Base-by-base conservation (phyloP, 2,888 invertebrate genomes). In the Melanostoma mellinum region DNA sequence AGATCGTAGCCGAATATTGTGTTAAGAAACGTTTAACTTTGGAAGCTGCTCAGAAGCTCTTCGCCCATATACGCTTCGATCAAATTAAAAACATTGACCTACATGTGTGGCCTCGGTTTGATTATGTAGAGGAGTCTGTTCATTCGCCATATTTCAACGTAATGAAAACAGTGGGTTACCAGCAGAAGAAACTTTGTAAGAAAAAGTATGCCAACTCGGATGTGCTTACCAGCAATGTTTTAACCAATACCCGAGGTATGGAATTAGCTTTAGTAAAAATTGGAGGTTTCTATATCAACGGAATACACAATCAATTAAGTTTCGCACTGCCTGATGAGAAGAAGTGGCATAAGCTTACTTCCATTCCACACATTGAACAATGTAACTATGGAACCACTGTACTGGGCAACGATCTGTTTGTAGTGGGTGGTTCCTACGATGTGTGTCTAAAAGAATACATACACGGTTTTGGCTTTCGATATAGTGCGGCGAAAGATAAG, bases 371-470 rank as follows among this genome's bases (percentile, higher is more conserved):
- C 87, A 93, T 95, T 4, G 94, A 95, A 87, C 95, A 95, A 88
- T 95, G 94, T 88, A 95, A 95, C 88, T 95, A 94, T 89, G 95
- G 95, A 2, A 93, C 94, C 5, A 93, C 94, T 5, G 94, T 95
- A 0, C 90, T 94, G 6, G 93, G 94, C 81, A 95, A 95, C 88
- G 93, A 94, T 87, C 91, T 95, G 9, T 95, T 94, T 87, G 93
- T 95, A 3, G 93, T 95, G 9, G 95, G 95, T 9, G 95, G 95
- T 0, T 95, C 95, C 86, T 95, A 94, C 87, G 94, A 95, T 89
- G 94, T 94, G 60, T 93, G 92, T 38, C 89, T 94, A 65, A 89
- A 90, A 68, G 95, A 95, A 90, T 94, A 94, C 86, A 94, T 95
- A 68, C 95, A 95, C 91, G 94, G 95, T 0, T 95, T 94, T 88